phyloP scores from a whole-genome alignment of 2,797 vertebrate genomes.

The Sphenodon punctatus region DNA sequence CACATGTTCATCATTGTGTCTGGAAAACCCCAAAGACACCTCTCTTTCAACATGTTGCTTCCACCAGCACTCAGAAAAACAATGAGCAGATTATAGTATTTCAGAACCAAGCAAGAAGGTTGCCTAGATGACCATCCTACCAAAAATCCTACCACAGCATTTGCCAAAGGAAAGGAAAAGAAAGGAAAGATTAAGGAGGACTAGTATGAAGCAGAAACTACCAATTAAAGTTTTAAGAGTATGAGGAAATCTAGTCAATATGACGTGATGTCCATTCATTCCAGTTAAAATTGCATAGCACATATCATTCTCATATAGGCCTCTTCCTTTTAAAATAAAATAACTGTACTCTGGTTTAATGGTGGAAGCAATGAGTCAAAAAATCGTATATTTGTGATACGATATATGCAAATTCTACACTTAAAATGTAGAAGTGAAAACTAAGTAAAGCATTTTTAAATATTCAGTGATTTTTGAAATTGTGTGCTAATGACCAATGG shows the following conservation, averaged over 20 bases:
- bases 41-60: not conserved
- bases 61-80: not conserved
- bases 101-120: not conserved
- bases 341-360: not conserved
- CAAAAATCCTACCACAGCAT: not conserved
- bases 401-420: not conserved
- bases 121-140: not conserved
- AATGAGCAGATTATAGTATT: not conserved
- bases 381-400: not conserved
- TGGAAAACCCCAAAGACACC: too few relatives aligned
- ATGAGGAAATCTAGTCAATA: not conserved
- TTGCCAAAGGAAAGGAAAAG: not conserved
- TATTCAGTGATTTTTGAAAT: slow-evolving; percentile 39
- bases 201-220: not conserved
- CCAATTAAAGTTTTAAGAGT: not conserved
- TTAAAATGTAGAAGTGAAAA: too few relatives aligned
- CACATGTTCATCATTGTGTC: too few relatives aligned
- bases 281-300: not conserved
- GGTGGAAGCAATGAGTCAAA: not conserved
- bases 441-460: not conserved
- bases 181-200: not conserved
- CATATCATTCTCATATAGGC: not conserved
- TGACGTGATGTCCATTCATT: not conserved
- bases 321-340: not conserved
- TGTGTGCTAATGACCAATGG: not conserved